Evolutionary conservation across 2,113 vertebrate species (phyloP).

Genomic region (Gobiocypris rarus): DNA sequence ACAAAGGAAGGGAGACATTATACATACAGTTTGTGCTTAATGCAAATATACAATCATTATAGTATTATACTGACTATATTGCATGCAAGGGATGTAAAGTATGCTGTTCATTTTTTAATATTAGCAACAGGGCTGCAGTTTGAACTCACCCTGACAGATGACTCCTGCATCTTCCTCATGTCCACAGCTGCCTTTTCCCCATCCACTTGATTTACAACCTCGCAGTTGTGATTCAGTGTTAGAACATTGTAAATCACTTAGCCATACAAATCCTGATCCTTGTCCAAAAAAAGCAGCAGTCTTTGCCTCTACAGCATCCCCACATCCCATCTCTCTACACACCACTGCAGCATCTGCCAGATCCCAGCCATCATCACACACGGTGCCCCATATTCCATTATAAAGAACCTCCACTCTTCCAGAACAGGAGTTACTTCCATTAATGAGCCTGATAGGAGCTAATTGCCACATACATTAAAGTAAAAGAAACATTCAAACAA

Average conservation of each 20-base stretch:
- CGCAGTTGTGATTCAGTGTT: neutral
- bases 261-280: constrained; percentile 25
- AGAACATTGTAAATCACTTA: neutral
- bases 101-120: neutral
- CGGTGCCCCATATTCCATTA: constrained; percentile 14
- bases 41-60: neutral
- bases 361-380: constrained; percentile 44
- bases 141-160: constrained; percentile 21
- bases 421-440: neutral
- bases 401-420: constrained; percentile 25
- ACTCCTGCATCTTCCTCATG: constrained; percentile 39
- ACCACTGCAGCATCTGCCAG: constrained; percentile 21
- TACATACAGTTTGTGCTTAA: neutral
- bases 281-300: neutral
- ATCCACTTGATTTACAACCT: neutral
- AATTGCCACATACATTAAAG: neutral
- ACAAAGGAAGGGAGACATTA: neutral
- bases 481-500: neutral
- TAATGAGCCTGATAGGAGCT: constrained; percentile 23
- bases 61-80: neutral
- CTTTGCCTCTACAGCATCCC: neutral
- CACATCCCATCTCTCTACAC: constrained; percentile 30
- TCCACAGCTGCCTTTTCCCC: neutral
- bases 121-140: neutral
- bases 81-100: too few species aligned